These are phyloP conservation scores for Anabas testudineus DNA, from an alignment of 2,797 vertebrate species.

Conservation along the genomic window DNA sequence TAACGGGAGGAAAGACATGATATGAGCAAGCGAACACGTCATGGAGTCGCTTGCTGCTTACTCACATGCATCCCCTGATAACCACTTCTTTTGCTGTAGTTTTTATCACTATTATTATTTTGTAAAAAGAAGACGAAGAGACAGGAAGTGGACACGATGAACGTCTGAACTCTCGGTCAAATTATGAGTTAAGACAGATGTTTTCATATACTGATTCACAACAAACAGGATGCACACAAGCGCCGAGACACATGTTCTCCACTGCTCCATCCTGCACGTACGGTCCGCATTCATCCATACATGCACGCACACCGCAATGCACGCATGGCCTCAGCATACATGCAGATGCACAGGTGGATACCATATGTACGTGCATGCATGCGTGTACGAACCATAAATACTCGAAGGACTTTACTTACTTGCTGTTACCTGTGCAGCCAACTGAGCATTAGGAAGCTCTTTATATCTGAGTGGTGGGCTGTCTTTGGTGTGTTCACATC, in stretches of 20 bases:
- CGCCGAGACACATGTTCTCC: conserved; percentile 17
- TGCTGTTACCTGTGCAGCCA: background rate
- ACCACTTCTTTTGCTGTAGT: background rate
- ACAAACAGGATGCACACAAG: conserved; percentile 16
- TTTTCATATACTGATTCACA: conserved; percentile 27
- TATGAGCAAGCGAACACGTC: background rate
- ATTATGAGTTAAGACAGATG: conserved; percentile 1
- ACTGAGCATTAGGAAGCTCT: background rate
- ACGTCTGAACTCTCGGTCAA: background rate
- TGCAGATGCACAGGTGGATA: conserved; percentile 31
- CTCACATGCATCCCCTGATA: background rate
- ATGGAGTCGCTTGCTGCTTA: background rate
- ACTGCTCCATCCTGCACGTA: conserved; percentile 12
- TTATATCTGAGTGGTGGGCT: background rate
- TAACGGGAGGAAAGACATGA: background rate
- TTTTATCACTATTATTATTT: background rate
- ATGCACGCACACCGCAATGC: background rate
- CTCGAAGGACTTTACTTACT: conserved; percentile 7
- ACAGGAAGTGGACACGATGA: background rate
- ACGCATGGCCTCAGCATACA: background rate
- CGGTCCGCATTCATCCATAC: conserved; percentile 17
- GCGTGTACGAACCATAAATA: background rate
- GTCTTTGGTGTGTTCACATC: background rate
- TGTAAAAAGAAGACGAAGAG: background rate
- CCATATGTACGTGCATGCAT: conserved; percentile 23